phyloP scores from a whole-genome alignment of 2,113 vertebrate species.

The Pterocles gutturalis region DNA sequence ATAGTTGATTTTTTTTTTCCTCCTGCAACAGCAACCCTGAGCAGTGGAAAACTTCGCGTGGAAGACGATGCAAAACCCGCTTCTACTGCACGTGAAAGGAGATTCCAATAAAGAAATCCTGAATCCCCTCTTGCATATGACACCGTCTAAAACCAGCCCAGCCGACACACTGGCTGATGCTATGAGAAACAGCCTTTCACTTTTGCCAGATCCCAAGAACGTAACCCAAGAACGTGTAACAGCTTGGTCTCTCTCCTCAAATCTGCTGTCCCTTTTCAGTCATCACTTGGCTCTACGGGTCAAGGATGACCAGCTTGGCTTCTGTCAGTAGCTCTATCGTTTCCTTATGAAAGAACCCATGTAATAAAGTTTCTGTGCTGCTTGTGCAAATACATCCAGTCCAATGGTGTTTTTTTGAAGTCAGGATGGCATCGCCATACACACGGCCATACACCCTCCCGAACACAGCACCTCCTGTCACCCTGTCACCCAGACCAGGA shows the following conservation, averaged over 20 bases:
- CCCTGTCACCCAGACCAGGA: neutral
- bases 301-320: neutral
- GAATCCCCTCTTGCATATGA: neutral
- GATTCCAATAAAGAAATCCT: neutral
- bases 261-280: neutral
- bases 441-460: neutral
- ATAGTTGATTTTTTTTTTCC: neutral
- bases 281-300: neutral
- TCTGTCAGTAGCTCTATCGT: neutral
- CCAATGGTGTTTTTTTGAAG: neutral
- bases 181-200: neutral
- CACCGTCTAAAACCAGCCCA: neutral
- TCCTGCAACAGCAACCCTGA: neutral
- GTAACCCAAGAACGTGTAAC: neutral
- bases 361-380: slow-evolving; percentile 67
- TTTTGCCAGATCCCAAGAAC: neutral
- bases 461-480: neutral
- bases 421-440: neutral
- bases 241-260: neutral
- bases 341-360: neutral
- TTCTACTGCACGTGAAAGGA: slow-evolving; percentile 5
- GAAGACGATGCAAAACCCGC: slow-evolving; percentile 3
- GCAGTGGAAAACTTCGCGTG: neutral
- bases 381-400: slow-evolving; percentile 35
- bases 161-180: neutral